Evolutionary conservation across 1,140 invertebrate species (phyloP).

Genomic region (Luehdorfia chinensis): DNA sequence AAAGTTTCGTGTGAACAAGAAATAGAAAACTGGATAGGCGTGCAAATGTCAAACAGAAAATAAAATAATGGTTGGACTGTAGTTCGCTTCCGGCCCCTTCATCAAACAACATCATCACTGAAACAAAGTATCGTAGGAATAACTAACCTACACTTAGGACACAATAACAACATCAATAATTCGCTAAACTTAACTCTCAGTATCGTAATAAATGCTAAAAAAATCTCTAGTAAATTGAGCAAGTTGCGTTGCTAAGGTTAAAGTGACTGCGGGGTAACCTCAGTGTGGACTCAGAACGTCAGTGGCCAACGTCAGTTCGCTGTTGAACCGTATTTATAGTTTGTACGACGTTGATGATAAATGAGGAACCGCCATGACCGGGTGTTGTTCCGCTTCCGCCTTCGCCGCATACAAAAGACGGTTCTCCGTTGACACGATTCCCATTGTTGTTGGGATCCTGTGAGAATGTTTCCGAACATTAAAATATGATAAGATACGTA

Average conservation of each 20-base stretch:
- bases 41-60: too few relatives aligned
- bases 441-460: constrained; percentile 45
- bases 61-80: too few relatives aligned
- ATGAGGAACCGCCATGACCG: constrained; percentile 21
- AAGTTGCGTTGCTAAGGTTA: constrained; percentile 15
- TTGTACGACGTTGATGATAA: constrained; percentile 45
- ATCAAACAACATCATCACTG: too few relatives aligned
- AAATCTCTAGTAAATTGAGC: constrained; percentile 27
- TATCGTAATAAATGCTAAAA: background rate
- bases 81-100: too few relatives aligned
- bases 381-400: constrained; percentile 3
- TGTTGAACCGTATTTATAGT: constrained; percentile 36
- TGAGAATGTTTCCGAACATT: background rate
- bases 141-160: too few relatives aligned
- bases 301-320: constrained; percentile 21
- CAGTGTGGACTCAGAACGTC: constrained; percentile 3
- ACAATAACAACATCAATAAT: too few relatives aligned
- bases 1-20: too few relatives aligned
- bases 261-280: background rate
- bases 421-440: constrained; percentile 22
- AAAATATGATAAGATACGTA: too few relatives aligned
- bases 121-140: too few relatives aligned
- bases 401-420: constrained; percentile 5
- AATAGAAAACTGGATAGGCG: too few relatives aligned
- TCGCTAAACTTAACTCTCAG: too few relatives aligned